Evolutionary conservation across 1,140 invertebrate species (phyloP).

Genomic region (Trichogramma pretiosum): DNA sequence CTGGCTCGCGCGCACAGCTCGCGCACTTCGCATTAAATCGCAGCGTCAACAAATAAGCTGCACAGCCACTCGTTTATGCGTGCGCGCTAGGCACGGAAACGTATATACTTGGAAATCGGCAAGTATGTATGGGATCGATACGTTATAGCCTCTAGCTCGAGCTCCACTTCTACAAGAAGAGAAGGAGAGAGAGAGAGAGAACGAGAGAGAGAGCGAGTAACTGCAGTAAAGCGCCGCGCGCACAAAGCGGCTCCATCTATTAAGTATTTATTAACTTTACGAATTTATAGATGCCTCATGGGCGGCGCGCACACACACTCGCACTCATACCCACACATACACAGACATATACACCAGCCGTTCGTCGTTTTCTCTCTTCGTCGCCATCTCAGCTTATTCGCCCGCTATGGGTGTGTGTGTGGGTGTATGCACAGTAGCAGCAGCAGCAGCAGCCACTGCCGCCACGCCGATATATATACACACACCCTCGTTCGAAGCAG

Average conservation of each 20-base stretch:
- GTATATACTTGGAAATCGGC: no score
- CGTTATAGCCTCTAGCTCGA: no score
- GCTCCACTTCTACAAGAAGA: no score
- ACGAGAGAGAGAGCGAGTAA: slow-evolving; percentile 14
- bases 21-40: slow-evolving; percentile 6
- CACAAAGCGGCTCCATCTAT: slow-evolving; percentile 46
- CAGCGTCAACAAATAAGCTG: not conserved
- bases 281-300: slow-evolving; percentile 47
- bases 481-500: slow-evolving; percentile 24
- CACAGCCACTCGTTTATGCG: no score
- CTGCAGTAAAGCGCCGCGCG: slow-evolving; percentile 2
- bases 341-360: no score
- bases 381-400: slow-evolving; percentile 11
- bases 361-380: slow-evolving; percentile 19
- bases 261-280: slow-evolving; percentile 49
- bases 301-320: slow-evolving; percentile 31
- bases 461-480: slow-evolving; percentile 15
- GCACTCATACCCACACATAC: no score
- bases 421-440: no score
- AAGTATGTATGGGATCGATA: no score
- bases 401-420: slow-evolving; percentile 17
- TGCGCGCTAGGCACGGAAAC: no score
- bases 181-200: slow-evolving; percentile 13
- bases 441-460: not conserved
- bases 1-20: no score